These are phyloP conservation scores for Lycocerus yunnanus DNA, from an alignment of 2,888 invertebrate genomes.

Conservation along the genomic window DNA sequence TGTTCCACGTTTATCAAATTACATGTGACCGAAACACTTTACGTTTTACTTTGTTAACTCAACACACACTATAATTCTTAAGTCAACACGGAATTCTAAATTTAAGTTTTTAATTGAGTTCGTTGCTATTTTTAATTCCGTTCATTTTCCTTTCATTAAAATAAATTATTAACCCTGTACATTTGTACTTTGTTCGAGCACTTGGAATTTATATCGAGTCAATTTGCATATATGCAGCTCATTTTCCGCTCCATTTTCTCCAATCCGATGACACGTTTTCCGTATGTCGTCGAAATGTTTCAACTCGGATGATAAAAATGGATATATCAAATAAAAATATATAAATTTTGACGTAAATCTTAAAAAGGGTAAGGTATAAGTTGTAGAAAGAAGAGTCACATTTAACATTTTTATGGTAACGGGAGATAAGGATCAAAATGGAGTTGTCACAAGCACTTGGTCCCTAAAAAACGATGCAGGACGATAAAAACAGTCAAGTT, in stretches of 20 bases:
- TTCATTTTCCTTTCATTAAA: not conserved
- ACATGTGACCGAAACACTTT: slow-evolving; percentile 1
- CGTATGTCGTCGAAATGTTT: not conserved
- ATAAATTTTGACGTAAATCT: slow-evolving; percentile 41
- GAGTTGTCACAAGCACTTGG: slow-evolving; percentile 41
- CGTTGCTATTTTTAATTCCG: not conserved
- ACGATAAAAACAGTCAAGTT: slow-evolving; percentile 40
- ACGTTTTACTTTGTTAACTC: not conserved
- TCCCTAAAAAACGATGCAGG: slow-evolving; percentile 39
- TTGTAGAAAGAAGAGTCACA: slow-evolving; percentile 31
- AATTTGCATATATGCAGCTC: not conserved
- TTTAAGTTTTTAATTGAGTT: not conserved
- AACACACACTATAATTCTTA: not conserved
- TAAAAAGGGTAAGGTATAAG: slow-evolving; percentile 34
- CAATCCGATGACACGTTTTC: not conserved
- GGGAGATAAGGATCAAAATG: slow-evolving; percentile 43
- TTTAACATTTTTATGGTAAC: slow-evolving; percentile 44
- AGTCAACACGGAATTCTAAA: not conserved
- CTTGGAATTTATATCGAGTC: not conserved
- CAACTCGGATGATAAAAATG: slow-evolving; percentile 17
- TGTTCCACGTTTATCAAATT: not conserved
- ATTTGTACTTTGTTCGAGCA: not conserved
- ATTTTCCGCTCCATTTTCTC: not conserved
- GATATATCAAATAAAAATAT: slow-evolving; percentile 33
- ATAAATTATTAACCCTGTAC: not conserved